Conservation (phyloP, 2,113 vertebrate genomes). For the Sciurus niger region DNA sequence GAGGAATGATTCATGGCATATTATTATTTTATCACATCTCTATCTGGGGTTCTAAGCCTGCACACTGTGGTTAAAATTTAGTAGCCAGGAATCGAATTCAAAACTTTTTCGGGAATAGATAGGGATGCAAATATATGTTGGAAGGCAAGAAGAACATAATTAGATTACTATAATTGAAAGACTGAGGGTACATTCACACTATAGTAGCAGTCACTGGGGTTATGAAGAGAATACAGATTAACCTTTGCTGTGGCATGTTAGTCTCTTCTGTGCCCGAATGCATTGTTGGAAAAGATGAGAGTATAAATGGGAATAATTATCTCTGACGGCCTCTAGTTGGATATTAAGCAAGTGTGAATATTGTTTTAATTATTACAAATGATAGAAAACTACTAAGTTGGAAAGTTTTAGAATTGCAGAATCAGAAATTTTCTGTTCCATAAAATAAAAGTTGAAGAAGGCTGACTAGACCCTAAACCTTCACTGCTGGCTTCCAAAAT, state of each 20-base stretch:
- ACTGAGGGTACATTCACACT: not conserved
- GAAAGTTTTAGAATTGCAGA: not conserved
- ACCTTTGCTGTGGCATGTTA: not conserved
- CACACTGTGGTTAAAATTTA: not conserved
- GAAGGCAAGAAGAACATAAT: not conserved
- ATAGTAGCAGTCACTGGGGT: not conserved
- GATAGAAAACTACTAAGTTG: not conserved
- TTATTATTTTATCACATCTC: not conserved
- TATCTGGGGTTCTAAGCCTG: not conserved
- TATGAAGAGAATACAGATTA: not conserved
- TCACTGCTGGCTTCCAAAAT: not conserved
- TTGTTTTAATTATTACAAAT: not conserved
- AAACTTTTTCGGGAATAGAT: not conserved
- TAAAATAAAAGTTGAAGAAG: not conserved
- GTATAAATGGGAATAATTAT: not conserved
- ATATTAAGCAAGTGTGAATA: not conserved
- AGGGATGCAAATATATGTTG: not conserved
- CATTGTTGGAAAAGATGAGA: not conserved
- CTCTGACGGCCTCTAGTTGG: not conserved
- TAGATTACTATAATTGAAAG: not conserved
- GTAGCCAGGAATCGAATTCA: not conserved
- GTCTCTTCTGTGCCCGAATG: not conserved
- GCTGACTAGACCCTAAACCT: not conserved
- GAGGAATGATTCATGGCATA: not conserved
- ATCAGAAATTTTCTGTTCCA: not conserved